Evolutionary conservation across 2,113 vertebrate species (phyloP).

Genomic region (Bambusicola thoracicus): DNA sequence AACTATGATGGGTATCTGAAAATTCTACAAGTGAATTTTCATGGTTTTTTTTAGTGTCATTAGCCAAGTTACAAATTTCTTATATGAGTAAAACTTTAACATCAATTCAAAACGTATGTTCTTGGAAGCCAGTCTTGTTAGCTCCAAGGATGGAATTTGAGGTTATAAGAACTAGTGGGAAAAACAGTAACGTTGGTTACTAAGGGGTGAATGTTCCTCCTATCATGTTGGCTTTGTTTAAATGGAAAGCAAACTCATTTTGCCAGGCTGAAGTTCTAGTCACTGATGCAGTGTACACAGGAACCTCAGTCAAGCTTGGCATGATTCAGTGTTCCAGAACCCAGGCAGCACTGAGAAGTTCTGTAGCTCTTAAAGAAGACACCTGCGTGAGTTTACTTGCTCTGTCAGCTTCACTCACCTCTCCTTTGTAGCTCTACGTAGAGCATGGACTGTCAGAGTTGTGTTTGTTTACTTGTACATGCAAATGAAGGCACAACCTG

Average conservation of each 20-base stretch:
- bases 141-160: background rate
- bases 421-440: background rate
- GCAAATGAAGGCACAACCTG: background rate
- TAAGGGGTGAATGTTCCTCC: background rate
- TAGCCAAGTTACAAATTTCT: background rate
- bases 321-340: background rate
- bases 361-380: accelerated
- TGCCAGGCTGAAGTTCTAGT: background rate
- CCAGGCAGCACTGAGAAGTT: background rate
- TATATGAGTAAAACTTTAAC: background rate
- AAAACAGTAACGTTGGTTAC: background rate
- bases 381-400: background rate
- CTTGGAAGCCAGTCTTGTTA: background rate
- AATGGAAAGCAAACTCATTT: accelerated
- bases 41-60: background rate
- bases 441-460: background rate
- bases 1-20: background rate
- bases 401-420: background rate
- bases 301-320: background rate
- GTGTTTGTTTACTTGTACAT: background rate
- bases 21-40: background rate
- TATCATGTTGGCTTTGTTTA: background rate
- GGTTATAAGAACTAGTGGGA: background rate
- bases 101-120: background rate
- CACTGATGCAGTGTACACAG: background rate